Evolutionary conservation across 2,797 vertebrate genomes (phyloP), one percentile per base, ranked within the genome.

Genomic region (Apodemus agrarius): DNA sequence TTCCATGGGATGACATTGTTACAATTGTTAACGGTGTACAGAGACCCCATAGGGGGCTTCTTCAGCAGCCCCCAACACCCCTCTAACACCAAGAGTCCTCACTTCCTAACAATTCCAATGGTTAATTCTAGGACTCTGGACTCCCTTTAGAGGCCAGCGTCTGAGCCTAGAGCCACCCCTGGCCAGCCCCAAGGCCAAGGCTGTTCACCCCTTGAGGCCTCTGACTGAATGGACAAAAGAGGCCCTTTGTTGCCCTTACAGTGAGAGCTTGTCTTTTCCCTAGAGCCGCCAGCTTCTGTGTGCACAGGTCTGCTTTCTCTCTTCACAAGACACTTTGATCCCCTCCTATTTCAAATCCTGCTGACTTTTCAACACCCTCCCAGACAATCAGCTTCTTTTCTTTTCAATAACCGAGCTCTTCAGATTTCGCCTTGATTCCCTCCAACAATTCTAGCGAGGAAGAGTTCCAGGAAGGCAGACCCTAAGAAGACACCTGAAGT

Each of bases 221-320:
- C 0, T 26, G 72, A 46, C 54, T 26, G 98, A 98, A 98, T 97
- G 86, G 94, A 98, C 91, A 97, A 98, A 98, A 96, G 97, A 63
- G 65, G 78, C 75, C 80, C 97, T 97, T 97, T 98, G 98, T 97
- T 93, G 91, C 65, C 93, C 81, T 91, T 92, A 98, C 98, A 98
- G 91, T 57, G 29, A 22, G 95, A 94, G 34, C 29, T 95, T 97
- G 97, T 97, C 98, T 98, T 97, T 93, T 93, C 75, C 4, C 1
- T 12, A 84, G 61, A 87, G 65, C 29, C 95, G 88, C 79, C n/a
- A 52, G 96, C 95, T 97, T 97, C 98, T 97, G 97, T 96, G 49
- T 14, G 26, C 95, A 91, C 92, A 90, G 81, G 96, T 72, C 1
- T 6, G 43, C 88, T 84, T 96, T 93, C 87, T 95, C 90, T 69